A percentile compares a stretch with the other conserved stretches of the same genome.
Conservation (phyloP, 2,888 invertebrate species). For the Noctua janthe region DNA sequence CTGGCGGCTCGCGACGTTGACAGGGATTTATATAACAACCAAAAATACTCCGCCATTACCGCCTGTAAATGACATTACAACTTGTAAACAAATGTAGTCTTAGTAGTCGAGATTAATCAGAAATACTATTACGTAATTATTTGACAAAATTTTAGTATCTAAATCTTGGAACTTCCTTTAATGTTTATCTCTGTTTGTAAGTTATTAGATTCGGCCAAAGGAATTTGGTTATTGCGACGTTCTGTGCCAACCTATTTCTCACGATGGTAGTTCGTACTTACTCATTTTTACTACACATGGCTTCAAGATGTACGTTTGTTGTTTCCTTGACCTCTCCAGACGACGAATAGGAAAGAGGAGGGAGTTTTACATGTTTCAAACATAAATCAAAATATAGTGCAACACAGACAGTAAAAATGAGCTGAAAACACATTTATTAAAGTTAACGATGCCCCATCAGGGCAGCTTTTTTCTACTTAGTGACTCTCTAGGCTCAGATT, state of each 20-base stretch:
- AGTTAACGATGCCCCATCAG: conserved; percentile 42
- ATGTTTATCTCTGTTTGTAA: conserved; percentile 28
- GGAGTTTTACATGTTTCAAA: conserved; percentile 14
- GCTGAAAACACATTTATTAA: conserved; percentile 46
- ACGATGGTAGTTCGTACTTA: conserved; percentile 26
- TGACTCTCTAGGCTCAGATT: conserved; percentile 33
- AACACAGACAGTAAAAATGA: conserved; percentile 26
- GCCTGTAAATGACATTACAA: conserved; percentile 50
- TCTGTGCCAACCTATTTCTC: conserved; percentile 44
- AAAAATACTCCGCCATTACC: conserved; percentile 30
- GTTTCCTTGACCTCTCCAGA: conserved; percentile 28
- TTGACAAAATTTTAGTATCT: conserved; percentile 20
- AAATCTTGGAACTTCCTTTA: conserved; percentile 19
- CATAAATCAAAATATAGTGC: conserved; percentile 28
- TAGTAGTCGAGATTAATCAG: conserved; percentile 29
- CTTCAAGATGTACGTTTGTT: conserved; percentile 29
- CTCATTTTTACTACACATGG: conserved; percentile 40
- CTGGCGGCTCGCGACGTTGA: conserved; percentile 55
- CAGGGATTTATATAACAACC: conserved; percentile 66
- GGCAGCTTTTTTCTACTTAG: conserved; percentile 37
- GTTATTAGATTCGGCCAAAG: conserved; percentile 34
- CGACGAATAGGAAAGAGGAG: background rate
- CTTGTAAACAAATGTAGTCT: conserved; percentile 27
- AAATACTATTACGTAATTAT: conserved; percentile 19
- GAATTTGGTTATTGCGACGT: conserved; percentile 48